Percentiles rank a stretch among this genome's conserved stretches.
phyloP scores from a whole-genome alignment of 1,140 invertebrate species.

The Aphaenogaster ashmeadi region DNA sequence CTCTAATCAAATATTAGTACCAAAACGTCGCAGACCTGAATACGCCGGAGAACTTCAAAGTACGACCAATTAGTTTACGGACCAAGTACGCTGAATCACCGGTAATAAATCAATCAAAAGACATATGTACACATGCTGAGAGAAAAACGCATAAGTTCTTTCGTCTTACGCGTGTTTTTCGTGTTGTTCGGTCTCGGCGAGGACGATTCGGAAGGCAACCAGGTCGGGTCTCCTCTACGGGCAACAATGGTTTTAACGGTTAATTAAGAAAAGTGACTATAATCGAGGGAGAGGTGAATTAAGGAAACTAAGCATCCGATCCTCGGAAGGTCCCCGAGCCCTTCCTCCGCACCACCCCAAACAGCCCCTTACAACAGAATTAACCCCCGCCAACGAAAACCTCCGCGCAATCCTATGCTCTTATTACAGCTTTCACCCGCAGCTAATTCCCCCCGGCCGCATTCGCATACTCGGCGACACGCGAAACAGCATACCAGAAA shows the following conservation, averaged over 20 bases:
- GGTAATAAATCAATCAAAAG: conserved; percentile 74
- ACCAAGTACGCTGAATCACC: conserved; percentile 77
- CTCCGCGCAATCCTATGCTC: conserved; percentile 65
- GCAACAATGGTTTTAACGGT: conserved; percentile 69
- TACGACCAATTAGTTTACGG: conserved; percentile 77
- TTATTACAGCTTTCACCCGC: conserved; percentile 62
- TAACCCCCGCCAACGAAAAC: conserved; percentile 53
- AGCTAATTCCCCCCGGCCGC: conserved; percentile 61
- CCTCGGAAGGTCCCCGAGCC: conserved; percentile 53
- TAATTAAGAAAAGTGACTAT: conserved; percentile 63
- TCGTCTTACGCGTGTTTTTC: conserved; percentile 20
- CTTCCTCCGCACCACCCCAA: conserved; percentile 68
- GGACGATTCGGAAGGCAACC: neutral
- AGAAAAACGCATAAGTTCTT: conserved; percentile 16
- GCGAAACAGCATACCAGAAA: conserved; percentile 68
- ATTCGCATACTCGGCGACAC: conserved; percentile 74
- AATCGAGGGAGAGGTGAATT: conserved; percentile 68
- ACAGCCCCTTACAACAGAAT: conserved; percentile 51
- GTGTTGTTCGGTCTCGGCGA: conserved; percentile 20
- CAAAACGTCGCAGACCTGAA: conserved; percentile 66
- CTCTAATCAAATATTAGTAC: conserved; percentile 72
- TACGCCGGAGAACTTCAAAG: conserved; percentile 72
- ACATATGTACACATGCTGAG: conserved; percentile 35
- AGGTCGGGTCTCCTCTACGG: conserved; percentile 49
- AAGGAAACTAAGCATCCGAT: conserved; percentile 65